Conservation (phyloP, 2,888 invertebrate species). For the Allacma fusca region DNA sequence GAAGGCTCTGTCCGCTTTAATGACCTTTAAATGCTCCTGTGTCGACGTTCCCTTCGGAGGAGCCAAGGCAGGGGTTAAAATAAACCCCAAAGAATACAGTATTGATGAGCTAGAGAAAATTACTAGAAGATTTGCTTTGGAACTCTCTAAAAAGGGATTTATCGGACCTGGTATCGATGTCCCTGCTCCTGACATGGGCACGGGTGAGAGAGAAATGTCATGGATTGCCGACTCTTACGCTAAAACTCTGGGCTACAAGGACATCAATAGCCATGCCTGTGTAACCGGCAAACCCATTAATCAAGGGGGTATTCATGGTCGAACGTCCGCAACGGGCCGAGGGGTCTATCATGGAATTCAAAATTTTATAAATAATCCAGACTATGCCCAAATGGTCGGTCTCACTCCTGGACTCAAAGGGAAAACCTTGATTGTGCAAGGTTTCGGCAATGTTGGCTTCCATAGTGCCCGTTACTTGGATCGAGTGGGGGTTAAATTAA, state of each 20-base stretch:
- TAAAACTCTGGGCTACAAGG: slow-evolving; percentile 74
- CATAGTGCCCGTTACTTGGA: slow-evolving; percentile 93
- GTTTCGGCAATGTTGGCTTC: slow-evolving; percentile 97
- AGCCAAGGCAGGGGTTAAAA: slow-evolving; percentile 93
- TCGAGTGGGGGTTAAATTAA: slow-evolving; percentile 89
- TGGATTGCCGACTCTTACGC: slow-evolving; percentile 74
- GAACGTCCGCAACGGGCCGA: slow-evolving; percentile 93
- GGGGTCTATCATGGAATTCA: slow-evolving; percentile 94
- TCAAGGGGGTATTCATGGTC: slow-evolving; percentile 95
- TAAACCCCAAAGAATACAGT: slow-evolving; percentile 91
- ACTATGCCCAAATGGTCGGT: slow-evolving; percentile 92
- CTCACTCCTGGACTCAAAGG: slow-evolving; percentile 92
- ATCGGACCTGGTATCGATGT: slow-evolving; percentile 74
- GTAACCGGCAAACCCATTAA: slow-evolving; percentile 98
- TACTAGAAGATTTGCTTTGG: slow-evolving; percentile 92
- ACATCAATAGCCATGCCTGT: slow-evolving; percentile 95
- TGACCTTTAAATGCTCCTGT: slow-evolving; percentile 99
- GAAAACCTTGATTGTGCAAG: slow-evolving; percentile 94
- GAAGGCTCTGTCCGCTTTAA: slow-evolving; percentile 92
- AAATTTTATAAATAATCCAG: slow-evolving; percentile 91
- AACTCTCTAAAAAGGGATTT: slow-evolving; percentile 89
- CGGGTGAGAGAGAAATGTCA: slow-evolving; percentile 71
- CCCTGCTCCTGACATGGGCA: slow-evolving; percentile 78
- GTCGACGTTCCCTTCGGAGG: slow-evolving; percentile 99
- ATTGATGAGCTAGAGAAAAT: slow-evolving; percentile 95